Base-by-base conservation (phyloP, 2,113 vertebrate species). In the Alligator mississippiensis region DNA sequence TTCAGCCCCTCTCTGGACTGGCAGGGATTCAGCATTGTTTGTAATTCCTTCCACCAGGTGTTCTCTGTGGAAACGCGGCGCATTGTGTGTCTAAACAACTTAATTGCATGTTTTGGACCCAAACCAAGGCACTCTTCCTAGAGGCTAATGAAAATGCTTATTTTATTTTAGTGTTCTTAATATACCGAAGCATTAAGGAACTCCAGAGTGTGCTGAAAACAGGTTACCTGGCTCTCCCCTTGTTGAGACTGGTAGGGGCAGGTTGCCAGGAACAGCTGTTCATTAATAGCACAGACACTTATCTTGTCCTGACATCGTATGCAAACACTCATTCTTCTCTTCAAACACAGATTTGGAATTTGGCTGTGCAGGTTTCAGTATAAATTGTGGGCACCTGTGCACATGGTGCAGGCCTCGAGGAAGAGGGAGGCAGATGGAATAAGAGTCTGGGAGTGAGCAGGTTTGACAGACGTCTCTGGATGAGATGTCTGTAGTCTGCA, bases 261-360 rank as follows among this genome's bases (percentile, higher is more conserved):
- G 64, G 4, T 64, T 92, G 85, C 89, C 85, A 95, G 92, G 68
- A 90, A 78, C 95, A 97, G 95, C 94, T 96, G 96, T 83, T 95
- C 66, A 87, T 90, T 93, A 90, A 96, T 72, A 94, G 92, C 94
- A 93, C 1, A 95, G 89, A 86, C 95, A 93, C 93, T 94, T 70
- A 93, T 96, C 96, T 96, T 95, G 47, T 87, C 77, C 94, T 95
- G 95, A 92, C 92, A 94, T 87, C 89, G n/a, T 89, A 38, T 1
- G 25, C 90, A 94, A 93, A 92, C 87, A 63, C 77, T 92, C 82
- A 90, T 72, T 80, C 61, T 83, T 90, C 90, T 54, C 92, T 80
- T 92, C 92, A 94, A 90, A 95, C 28, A 84, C 4, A 57, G 59
- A 66, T 84, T 84, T 76, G 28, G 85, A 89, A 89, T 22, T 47